Conservation (phyloP, 2,888 invertebrate species). For the Leucophenga montana region DNA sequence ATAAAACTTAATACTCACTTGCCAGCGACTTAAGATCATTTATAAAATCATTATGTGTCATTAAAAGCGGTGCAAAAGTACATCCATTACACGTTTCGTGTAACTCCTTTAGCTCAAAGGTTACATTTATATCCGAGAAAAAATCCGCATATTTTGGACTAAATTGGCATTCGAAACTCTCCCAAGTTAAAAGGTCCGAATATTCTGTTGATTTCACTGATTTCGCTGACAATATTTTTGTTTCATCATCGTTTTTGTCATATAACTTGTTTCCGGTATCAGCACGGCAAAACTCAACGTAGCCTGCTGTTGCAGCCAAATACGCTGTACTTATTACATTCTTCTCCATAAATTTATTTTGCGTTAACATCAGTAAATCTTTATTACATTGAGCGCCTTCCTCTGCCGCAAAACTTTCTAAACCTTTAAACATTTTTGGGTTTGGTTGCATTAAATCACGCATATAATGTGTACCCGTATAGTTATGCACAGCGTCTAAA, state of each 20-base stretch:
- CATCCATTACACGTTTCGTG: slow-evolving; percentile 3
- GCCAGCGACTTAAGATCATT: slow-evolving; percentile 64
- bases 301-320: no score
- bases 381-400: not conserved
- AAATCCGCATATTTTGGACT: slow-evolving; percentile 36
- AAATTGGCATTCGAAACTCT: not conserved
- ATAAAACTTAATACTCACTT: slow-evolving; percentile 44
- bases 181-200: not conserved
- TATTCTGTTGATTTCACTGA: not conserved
- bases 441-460: not conserved
- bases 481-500: not conserved
- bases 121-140: slow-evolving; percentile 42
- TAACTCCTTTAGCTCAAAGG: slow-evolving; percentile 42
- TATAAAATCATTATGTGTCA: slow-evolving; percentile 51
- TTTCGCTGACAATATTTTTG: no score
- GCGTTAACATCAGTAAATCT: no score
- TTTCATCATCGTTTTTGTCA: no score
- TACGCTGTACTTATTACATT: no score
- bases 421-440: not conserved
- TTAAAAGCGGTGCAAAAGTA: slow-evolving; percentile 27
- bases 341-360: no score
- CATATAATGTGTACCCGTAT: not conserved
- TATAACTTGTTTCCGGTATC: no score
- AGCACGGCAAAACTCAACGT: no score
- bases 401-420: slow-evolving; percentile 4